These are phyloP conservation scores for Aphelinus atriplicis DNA, from an alignment of 1,140 invertebrate genomes.

Conservation along the genomic window DNA sequence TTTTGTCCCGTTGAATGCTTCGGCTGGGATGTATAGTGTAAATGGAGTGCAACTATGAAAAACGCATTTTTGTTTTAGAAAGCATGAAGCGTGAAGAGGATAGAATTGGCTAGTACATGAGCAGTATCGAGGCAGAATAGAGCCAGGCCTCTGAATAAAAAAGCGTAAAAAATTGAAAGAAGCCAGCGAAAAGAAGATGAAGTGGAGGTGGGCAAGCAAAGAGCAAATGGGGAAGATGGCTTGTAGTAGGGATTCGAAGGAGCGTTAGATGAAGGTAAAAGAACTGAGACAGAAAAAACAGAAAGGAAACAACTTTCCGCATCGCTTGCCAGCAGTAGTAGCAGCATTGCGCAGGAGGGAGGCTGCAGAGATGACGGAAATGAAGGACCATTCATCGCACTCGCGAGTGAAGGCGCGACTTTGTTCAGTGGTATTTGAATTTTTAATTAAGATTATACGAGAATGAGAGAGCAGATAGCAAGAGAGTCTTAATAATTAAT, in stretches of 20 bases:
- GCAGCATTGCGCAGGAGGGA: not conserved
- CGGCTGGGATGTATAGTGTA: no score
- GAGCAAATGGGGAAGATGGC: not conserved
- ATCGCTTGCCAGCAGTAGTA: conserved; percentile 10
- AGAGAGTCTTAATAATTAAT: conserved; percentile 52
- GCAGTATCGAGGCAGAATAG: not conserved
- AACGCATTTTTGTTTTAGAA: conserved; percentile 2
- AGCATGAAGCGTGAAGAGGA: not conserved
- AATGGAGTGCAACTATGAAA: not conserved
- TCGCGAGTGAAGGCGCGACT: conserved; percentile 10
- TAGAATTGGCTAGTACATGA: conserved; percentile 19
- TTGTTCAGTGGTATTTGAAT: conserved; percentile 44
- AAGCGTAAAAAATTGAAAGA: not conserved
- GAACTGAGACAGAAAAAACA: conserved; percentile 12
- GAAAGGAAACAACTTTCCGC: conserved; percentile 26
- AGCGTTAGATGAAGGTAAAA: conserved; percentile 1
- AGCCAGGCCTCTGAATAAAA: not conserved
- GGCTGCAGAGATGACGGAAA: conserved; percentile 24
- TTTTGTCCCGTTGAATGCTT: no score
- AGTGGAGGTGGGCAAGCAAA: not conserved
- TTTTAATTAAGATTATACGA: conserved; percentile 52
- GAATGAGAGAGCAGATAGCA: not conserved
- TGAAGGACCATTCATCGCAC: conserved; percentile 27
- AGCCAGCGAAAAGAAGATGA: not conserved
- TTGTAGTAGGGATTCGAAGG: no score